Evolutionary conservation across 1,140 invertebrate species (phyloP).

Genomic region (Atta cephalotes): DNA sequence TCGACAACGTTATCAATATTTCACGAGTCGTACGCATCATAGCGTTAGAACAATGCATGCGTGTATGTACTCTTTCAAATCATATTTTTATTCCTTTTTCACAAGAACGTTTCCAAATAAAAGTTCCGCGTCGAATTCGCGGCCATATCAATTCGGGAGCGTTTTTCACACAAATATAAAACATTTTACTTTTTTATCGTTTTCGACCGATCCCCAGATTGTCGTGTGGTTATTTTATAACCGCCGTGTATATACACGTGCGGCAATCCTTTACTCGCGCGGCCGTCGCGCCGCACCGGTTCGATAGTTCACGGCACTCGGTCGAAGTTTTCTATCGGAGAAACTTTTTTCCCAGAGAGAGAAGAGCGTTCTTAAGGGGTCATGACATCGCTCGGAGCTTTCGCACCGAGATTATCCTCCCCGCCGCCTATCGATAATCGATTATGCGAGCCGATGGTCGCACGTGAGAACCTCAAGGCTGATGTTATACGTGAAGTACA

Average conservation of each 20-base stretch:
- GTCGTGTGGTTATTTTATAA: conserved; percentile 63
- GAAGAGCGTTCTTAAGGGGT: conserved; percentile 55
- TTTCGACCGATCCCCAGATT: conserved; percentile 53
- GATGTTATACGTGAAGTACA: conserved; percentile 52
- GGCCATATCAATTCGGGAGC: conserved; percentile 40
- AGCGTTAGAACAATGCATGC: conserved; percentile 19
- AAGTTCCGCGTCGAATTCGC: conserved; percentile 50
- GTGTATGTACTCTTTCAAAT: conserved; percentile 11
- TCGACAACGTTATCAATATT: conserved; percentile 56
- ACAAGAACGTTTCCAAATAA: conserved; percentile 52
- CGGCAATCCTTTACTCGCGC: conserved; percentile 48
- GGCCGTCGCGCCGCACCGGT: conserved; percentile 24
- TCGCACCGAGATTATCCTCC: conserved; percentile 60
- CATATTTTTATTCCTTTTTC: conserved; percentile 47
- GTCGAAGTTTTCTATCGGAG: conserved; percentile 64
- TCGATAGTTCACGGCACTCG: conserved; percentile 56
- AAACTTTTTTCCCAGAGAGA: conserved; percentile 61
- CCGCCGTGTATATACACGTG: conserved; percentile 46
- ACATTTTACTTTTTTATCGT: conserved; percentile 62
- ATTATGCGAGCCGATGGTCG: conserved; percentile 51
- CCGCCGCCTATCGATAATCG: conserved; percentile 64
- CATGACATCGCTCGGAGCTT: conserved; percentile 53
- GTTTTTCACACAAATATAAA: conserved; percentile 58
- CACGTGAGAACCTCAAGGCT: conserved; percentile 64
- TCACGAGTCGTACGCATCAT: conserved; percentile 26